Conservation (phyloP, 2,113 vertebrate genomes). For the Poeciliopsis occidentalis region DNA sequence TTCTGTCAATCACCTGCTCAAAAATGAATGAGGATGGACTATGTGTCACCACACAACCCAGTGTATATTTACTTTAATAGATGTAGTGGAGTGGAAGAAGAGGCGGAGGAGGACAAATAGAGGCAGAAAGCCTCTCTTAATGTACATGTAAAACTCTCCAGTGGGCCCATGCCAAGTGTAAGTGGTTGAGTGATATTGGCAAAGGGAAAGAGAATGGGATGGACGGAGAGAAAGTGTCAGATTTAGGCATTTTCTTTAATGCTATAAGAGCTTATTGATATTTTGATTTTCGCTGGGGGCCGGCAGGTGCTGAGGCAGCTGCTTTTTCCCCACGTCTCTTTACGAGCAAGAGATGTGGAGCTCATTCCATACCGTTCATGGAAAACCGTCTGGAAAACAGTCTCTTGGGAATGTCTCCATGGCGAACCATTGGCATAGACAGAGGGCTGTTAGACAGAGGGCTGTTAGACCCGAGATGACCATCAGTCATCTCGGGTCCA, state of each 20-base stretch:
- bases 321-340: constrained; percentile 69
- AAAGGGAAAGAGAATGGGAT: constrained; percentile 63
- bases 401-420: constrained; percentile 59
- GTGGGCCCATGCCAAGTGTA: constrained; percentile 79
- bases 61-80: constrained; percentile 78
- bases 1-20: constrained; percentile 72
- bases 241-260: constrained; percentile 86
- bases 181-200: constrained; percentile 86
- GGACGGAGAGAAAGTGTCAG: constrained; percentile 76
- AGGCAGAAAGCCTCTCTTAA: constrained; percentile 76
- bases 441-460: constrained; percentile 3
- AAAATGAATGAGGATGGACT: constrained; percentile 75
- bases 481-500: constrained; percentile 52
- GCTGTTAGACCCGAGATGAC: too few relatives aligned
- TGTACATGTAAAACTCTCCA: constrained; percentile 79
- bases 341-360: constrained; percentile 75
- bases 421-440: constrained; percentile 7
- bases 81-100: constrained; percentile 66
- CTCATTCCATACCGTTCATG: constrained; percentile 54
- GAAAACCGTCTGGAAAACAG: constrained; percentile 65
- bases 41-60: constrained; percentile 56
- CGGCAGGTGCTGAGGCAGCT: constrained; percentile 79
- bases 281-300: constrained; percentile 81
- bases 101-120: constrained; percentile 62
- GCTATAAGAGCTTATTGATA: constrained; percentile 88